Evolutionary conservation across 1,140 invertebrate genomes (phyloP).

Genomic region (Leptopilina clavipes): DNA sequence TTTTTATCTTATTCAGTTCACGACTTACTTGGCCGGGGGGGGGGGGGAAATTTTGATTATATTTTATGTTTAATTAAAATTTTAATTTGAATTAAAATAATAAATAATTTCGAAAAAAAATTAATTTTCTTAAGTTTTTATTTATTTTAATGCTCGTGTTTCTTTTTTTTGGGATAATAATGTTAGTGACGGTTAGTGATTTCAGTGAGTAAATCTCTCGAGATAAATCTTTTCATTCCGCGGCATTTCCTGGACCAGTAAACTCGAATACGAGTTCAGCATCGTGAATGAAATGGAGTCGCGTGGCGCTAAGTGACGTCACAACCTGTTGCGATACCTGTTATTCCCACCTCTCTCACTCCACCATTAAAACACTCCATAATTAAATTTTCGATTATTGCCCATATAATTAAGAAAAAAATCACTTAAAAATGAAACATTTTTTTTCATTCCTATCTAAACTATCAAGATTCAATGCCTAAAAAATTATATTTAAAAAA

Average conservation of each 20-base stretch:
- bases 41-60: no score
- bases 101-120: no score
- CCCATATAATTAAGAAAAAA: not conserved
- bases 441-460: not conserved
- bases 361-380: not conserved
- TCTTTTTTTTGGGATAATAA: not conserved
- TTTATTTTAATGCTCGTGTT: not conserved
- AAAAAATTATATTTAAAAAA: no score
- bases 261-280: slow-evolving; percentile 41
- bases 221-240: slow-evolving; percentile 51
- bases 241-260: slow-evolving; percentile 55
- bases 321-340: slow-evolving; percentile 68
- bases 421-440: not conserved
- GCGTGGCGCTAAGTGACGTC: slow-evolving; percentile 67
- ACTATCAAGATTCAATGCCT: no score
- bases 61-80: no score
- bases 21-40: no score
- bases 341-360: slow-evolving; percentile 48
- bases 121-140: no score
- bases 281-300: slow-evolving; percentile 68
- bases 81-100: no score
- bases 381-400: slow-evolving; percentile 15
- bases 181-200: not conserved
- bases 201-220: slow-evolving; percentile 37
- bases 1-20: no score